Evolutionary conservation across 2,113 vertebrate genomes (phyloP), one percentile per base, ranked within the genome.

Genomic region (Paratilapia polleni): DNA sequence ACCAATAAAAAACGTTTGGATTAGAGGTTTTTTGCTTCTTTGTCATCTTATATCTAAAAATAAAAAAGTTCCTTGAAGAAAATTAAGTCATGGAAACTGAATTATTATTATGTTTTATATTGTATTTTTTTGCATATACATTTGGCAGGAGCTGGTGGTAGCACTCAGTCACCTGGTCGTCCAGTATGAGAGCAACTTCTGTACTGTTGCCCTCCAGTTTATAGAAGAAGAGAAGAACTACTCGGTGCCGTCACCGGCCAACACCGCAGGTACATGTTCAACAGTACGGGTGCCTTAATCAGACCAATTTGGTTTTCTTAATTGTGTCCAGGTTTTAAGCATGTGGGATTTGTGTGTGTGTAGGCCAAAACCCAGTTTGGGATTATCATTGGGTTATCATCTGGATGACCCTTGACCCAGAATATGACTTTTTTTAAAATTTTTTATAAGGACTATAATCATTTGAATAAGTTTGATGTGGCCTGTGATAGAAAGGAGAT

Each of bases 171-270:
- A 99, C 89, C 95, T 99, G 4, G 98, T 99, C 49, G 97, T 99
- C 43, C 98, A 99, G 77, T 99, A 99, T 0, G 98, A 99, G 90
- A 99, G 97, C 92, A 99, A 99, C 81, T 99, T 99, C 96, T 99
- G 98, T 87, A 99, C 98, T 0, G 98, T 99, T 12, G 98, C 98
- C 34, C 94, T 99, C 80, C 98, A 99, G 94, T 99, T 99, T 91
- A 99, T 99, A 90, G 98, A 99, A 26, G 98, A 99, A 88, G 98
- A 99, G 89, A 99, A 98, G 95, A 99, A 97, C 94, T 99, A 99
- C 81, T 95, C 97, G 0, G 94, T 97, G 7, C 97, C 97, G 0
- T 98, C 98, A 2, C 97, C 98, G 1, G 98, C 98, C 36, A 92
- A 93, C 92, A 93, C 96, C 49, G 76, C 97, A 93, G 98, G 84